phyloP scores from a whole-genome alignment of 2,888 invertebrate genomes.

The Drosophila sordidula region DNA sequence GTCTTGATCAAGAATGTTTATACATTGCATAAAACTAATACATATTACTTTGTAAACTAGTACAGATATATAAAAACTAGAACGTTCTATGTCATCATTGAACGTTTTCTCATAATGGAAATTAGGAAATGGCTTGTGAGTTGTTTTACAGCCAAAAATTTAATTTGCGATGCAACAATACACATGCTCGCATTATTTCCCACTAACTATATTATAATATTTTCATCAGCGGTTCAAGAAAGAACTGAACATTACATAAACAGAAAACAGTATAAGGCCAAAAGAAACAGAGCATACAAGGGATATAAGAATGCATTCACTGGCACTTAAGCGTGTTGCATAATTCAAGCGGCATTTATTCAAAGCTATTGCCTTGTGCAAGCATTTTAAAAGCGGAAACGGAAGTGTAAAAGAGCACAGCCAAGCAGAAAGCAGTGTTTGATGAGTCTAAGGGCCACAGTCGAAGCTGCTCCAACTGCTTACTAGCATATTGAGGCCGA shows the following conservation, averaged over 20 bases:
- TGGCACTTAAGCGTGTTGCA: constrained; percentile 76
- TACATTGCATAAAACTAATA: too few relatives aligned
- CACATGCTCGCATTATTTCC: too few relatives aligned
- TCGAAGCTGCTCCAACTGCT: constrained; percentile 20
- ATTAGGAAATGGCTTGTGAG: too few relatives aligned
- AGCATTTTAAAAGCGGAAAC: constrained; percentile 47
- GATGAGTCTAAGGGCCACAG: constrained; percentile 31
- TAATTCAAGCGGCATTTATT: constrained; percentile 73
- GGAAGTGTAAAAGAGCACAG: constrained; percentile 60
- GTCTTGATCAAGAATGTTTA: too few relatives aligned
- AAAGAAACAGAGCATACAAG: constrained; percentile 16
- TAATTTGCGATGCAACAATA: too few relatives aligned
- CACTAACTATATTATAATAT: background rate
- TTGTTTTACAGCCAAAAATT: too few relatives aligned
- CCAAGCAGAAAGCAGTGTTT: constrained; percentile 38
- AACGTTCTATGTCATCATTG: too few relatives aligned
- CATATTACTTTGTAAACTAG: too few relatives aligned
- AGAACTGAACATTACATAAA: background rate
- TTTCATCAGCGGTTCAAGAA: background rate
- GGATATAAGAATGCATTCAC: constrained; percentile 46
- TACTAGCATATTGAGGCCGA: constrained; percentile 53
- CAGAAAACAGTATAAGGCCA: background rate
- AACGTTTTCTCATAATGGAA: too few relatives aligned
- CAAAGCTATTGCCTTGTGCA: constrained; percentile 60
- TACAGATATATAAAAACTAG: too few relatives aligned